phyloP scores from a whole-genome alignment of 2,113 vertebrate genomes.

The Felis chaus region DNA sequence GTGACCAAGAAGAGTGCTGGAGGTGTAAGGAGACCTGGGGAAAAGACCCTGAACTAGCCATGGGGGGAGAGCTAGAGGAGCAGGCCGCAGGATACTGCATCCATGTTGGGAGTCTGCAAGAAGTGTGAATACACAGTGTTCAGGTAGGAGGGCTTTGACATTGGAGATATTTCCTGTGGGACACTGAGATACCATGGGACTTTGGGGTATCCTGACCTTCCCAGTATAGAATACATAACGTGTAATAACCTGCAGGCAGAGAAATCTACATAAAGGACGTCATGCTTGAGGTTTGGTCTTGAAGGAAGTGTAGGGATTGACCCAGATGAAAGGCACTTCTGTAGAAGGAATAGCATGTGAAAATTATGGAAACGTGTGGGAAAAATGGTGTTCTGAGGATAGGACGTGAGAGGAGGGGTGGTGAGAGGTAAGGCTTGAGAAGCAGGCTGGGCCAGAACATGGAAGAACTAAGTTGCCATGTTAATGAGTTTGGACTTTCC shows the following conservation, averaged over 20 bases:
- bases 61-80: background rate
- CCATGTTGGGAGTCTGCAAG: background rate
- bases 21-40: background rate
- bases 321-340: conserved; percentile 34
- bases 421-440: background rate
- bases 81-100: background rate
- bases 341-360: background rate
- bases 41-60: background rate
- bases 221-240: background rate
- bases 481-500: background rate
- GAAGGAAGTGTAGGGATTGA: background rate
- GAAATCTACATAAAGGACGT: background rate
- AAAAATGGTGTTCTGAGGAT: background rate
- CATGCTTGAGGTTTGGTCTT: background rate
- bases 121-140: background rate
- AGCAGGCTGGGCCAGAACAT: background rate
- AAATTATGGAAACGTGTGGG: background rate
- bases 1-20: background rate
- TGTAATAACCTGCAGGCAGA: background rate
- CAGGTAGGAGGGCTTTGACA: background rate
- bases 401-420: background rate
- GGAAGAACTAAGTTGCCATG: background rate
- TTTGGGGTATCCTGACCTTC: background rate
- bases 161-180: background rate
- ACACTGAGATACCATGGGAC: background rate